phyloP scores from a whole-genome alignment of 2,888 invertebrate genomes.

The Hymenopus coronatus region DNA sequence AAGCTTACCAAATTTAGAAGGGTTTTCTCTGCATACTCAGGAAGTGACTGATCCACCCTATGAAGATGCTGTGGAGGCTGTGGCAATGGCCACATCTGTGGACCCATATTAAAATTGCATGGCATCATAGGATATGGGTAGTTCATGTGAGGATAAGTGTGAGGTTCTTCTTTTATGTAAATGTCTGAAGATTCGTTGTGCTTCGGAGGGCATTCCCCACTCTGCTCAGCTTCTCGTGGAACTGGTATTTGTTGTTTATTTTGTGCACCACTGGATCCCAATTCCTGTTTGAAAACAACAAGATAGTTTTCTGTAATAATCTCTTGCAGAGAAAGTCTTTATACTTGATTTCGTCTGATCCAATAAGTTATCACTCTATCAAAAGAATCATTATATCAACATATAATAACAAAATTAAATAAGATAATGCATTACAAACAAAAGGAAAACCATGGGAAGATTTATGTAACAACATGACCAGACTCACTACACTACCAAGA shows the following conservation, averaged over 20 bases:
- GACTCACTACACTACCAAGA: too few species aligned
- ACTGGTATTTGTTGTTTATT: not conserved
- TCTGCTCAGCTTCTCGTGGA: not conserved
- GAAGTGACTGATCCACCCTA: not conserved
- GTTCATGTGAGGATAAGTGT: not conserved
- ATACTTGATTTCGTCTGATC: too few species aligned
- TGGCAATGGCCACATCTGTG: constrained; percentile 1
- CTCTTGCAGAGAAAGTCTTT: too few species aligned
- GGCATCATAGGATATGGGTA: constrained; percentile 5
- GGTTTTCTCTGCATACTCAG: not conserved
- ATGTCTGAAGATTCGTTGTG: not conserved
- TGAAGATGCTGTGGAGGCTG: not conserved
- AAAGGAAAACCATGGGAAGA: too few species aligned
- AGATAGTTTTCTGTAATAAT: too few species aligned
- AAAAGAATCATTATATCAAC: too few species aligned
- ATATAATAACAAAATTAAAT: too few species aligned
- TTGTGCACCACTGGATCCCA: not conserved
- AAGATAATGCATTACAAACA: too few species aligned
- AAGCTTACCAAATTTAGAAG: not conserved
- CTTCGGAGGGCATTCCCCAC: not conserved
- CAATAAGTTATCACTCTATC: too few species aligned
- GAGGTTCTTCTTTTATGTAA: constrained; percentile 8
- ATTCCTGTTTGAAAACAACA: not conserved
- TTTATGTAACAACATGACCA: too few species aligned
- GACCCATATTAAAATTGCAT: not conserved